Evolutionary conservation across 1,140 invertebrate genomes (phyloP), one percentile per base, ranked within the genome.

Genomic region (Drosophila lacertosa): DNA sequence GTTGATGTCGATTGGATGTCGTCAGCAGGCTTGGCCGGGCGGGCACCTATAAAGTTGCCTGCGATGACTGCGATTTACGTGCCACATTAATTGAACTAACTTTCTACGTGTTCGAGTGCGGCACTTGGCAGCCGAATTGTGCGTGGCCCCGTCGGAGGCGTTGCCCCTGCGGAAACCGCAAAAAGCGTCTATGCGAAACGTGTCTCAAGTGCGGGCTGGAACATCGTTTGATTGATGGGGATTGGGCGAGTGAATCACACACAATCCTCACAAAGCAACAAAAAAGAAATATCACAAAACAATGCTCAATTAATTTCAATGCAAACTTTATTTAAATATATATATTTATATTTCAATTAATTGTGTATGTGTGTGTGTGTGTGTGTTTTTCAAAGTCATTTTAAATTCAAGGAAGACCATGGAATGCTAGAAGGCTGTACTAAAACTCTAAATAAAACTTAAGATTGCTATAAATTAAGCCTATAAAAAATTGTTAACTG

Each of bases 31-130:
- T 3, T 10, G 20, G 37, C 35, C 10, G 35, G 16, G 48, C 10
- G 35, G 16, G 48, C 35, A 47, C 39, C 24, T 22, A 62, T 57
- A 44, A 51, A 63, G 51, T 69, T 81, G 55, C 47, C 77, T 54
- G 39, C 51, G 72, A 71, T 80, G 77, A 82, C 80, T 80, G 70
- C 78, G 72, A 78, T 77, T 86, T 88, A 74, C 82, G 82, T 86
- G 82, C 77, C 77, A 58, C 70, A 78, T 88, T 78, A 88, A 88
- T 88, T 88, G 82, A 81, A 89, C 82, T 88, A 88, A 89, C 82
- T 88, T 88, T 88, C 82, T 88, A 88, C 82, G 82, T 88, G 82
- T 82, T 81, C 57, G 60, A 89, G 82, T 88, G 74, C 74, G 40
- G 47, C 47, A 39, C 33, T 55, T 42, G 51, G 29, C 26, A 5